These are phyloP conservation scores for Drosophila paracracens DNA, from an alignment of 2,888 invertebrate species.

Conservation along the genomic window DNA sequence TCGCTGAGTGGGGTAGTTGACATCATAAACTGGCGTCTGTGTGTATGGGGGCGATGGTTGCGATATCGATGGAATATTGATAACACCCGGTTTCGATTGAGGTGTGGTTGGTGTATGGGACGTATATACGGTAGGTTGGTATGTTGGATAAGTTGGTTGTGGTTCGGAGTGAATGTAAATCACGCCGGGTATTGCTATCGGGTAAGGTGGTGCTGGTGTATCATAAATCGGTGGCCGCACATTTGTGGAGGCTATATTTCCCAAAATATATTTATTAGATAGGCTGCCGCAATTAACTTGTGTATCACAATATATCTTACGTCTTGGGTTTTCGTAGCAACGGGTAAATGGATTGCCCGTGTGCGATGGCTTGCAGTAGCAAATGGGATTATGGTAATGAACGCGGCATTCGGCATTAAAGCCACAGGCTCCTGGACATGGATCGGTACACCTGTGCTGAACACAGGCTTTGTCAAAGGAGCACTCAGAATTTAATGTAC, in stretches of 20 bases:
- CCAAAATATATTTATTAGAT: conserved; percentile 29
- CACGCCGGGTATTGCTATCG: conserved; percentile 85
- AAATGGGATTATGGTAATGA: conserved; percentile 89
- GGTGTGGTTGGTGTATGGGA: conserved; percentile 4
- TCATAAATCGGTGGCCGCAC: conserved; percentile 87
- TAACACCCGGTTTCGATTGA: conserved; percentile 26
- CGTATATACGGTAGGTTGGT: conserved; percentile 30
- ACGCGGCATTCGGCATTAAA: conserved; percentile 88
- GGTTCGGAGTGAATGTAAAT: conserved; percentile 86
- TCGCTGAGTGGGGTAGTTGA: conserved; percentile 33
- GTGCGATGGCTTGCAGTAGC: conserved; percentile 86
- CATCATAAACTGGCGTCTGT: conserved; percentile 33
- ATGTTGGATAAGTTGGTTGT: conserved; percentile 41
- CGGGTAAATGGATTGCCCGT: conserved; percentile 89
- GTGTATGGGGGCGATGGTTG: conserved; percentile 36
- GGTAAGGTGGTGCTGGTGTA: conserved; percentile 88
- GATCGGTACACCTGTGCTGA: conserved; percentile 88
- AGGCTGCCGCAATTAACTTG: not conserved
- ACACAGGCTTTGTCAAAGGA: conserved; percentile 87
- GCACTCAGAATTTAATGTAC: conserved; percentile 89
- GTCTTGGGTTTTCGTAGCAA: conserved; percentile 84
- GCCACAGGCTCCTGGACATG: conserved; percentile 88
- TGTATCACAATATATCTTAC: conserved; percentile 67
- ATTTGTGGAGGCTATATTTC: conserved; percentile 20
- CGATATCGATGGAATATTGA: conserved; percentile 53